Evolutionary conservation across 1,140 invertebrate genomes (phyloP).

Genomic region (Acromyrmex echinatior): DNA sequence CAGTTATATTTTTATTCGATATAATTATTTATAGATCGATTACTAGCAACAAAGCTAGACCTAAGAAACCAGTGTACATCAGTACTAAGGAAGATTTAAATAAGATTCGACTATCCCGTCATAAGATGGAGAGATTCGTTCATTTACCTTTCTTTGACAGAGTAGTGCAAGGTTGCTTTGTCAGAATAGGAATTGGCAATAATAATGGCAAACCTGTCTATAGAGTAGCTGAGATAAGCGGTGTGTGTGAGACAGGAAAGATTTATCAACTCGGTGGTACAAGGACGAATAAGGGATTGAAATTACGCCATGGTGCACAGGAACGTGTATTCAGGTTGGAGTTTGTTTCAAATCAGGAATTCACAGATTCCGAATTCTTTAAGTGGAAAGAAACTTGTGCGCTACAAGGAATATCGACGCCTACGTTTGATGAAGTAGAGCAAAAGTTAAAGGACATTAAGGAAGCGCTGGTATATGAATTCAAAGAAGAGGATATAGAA

Average conservation of each 20-base stretch:
- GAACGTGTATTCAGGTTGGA: conserved; percentile 97
- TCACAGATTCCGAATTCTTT: conserved; percentile 96
- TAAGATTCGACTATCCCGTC: conserved; percentile 95
- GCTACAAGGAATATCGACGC: conserved; percentile 92
- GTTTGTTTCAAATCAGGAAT: conserved; percentile 99
- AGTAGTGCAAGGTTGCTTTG: conserved; percentile 97
- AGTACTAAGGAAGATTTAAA: conserved; percentile 94
- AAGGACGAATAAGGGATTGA: conserved; percentile 96
- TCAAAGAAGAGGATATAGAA: conserved; percentile 93
- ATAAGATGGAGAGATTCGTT: conserved; percentile 97
- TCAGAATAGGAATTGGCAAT: conserved; percentile 98
- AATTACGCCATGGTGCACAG: conserved; percentile 93
- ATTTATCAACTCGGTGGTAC: conserved; percentile 97
- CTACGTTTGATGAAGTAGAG: conserved; percentile 94
- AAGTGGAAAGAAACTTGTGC: conserved; percentile 97
- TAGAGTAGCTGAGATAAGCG: conserved; percentile 97
- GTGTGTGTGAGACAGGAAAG: conserved; percentile 98
- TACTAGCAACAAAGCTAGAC: conserved; percentile 83
- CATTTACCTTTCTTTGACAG: conserved; percentile 98
- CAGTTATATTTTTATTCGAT: background rate
- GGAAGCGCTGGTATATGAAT: conserved; percentile 95
- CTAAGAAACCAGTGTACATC: conserved; percentile 89
- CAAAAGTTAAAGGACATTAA: conserved; percentile 96
- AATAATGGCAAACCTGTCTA: conserved; percentile 96
- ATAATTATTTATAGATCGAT: conserved; percentile 82